Evolutionary conservation across 2,797 vertebrate species (phyloP).

Genomic region (Rhabdomys pumilio): DNA sequence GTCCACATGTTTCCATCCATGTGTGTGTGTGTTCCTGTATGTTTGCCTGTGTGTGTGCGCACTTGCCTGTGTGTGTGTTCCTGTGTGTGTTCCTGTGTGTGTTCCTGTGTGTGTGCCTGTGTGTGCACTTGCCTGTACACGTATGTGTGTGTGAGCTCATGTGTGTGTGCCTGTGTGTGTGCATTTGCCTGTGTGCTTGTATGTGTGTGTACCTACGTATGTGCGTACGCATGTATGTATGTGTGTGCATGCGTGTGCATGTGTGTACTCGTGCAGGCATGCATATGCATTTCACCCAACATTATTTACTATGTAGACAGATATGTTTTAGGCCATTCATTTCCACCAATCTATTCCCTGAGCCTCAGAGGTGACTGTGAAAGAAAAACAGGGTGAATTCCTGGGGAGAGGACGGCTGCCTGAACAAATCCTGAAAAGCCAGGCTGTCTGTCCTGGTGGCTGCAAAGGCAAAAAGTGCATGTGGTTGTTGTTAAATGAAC

Average conservation of each 20-base stretch:
- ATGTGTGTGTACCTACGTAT: too few species aligned
- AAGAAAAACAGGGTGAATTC: conserved; percentile 58
- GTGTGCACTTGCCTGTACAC: too few species aligned
- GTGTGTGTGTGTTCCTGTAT: not conserved
- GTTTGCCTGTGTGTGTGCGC: accelerated
- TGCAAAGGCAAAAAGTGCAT: conserved; percentile 6
- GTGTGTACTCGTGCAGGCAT: not conserved
- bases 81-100: not conserved
- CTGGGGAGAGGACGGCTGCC: not conserved
- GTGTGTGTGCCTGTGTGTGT: too few species aligned
- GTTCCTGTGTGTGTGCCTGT: too few species aligned
- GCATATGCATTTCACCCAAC: not conserved
- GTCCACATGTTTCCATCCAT: conserved; percentile 71
- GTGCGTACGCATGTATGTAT: too few species aligned
- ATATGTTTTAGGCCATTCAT: conserved; percentile 66
- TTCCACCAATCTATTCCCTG: conserved; percentile 44
- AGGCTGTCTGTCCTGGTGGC: not conserved
- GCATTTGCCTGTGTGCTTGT: too few species aligned
- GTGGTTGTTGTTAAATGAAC: not conserved
- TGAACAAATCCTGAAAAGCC: conserved; percentile 36
- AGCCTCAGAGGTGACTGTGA: conserved; percentile 56
- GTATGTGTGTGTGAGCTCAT: too few species aligned
- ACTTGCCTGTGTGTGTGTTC: accelerated
- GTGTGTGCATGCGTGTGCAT: not conserved
- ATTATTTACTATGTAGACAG: conserved; percentile 70